Evolutionary conservation across 2,888 invertebrate species (phyloP).

Genomic region (Lithophane semibrunnea): DNA sequence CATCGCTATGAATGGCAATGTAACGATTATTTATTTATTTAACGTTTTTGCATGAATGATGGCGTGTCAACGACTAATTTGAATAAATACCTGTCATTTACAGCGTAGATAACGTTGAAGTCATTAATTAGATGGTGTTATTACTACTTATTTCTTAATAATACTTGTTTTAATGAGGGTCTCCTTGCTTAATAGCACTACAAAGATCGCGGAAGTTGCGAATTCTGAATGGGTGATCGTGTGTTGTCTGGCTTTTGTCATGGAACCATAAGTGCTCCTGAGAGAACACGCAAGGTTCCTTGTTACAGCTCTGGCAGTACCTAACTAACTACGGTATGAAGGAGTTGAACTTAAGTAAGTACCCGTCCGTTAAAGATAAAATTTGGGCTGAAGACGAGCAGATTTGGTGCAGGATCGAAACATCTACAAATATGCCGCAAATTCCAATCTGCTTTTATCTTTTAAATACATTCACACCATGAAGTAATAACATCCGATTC

Average conservation of each 20-base stretch:
- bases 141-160: slow-evolving; percentile 9
- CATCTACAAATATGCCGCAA: not conserved
- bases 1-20: slow-evolving; percentile 11
- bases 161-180: not conserved
- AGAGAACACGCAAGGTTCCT: not conserved
- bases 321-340: not conserved
- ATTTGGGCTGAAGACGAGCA: not conserved
- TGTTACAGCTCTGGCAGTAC: not conserved
- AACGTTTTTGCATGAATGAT: slow-evolving; percentile 17
- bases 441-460: no score
- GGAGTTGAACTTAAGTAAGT: not conserved
- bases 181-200: not conserved
- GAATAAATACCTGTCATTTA: slow-evolving; percentile 33
- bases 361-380: not conserved
- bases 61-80: slow-evolving; percentile 40
- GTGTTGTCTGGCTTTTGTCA: not conserved
- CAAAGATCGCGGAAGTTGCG: not conserved
- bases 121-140: slow-evolving; percentile 25
- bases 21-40: slow-evolving; percentile 13
- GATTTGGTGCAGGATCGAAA: not conserved
- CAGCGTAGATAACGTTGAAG: slow-evolving; percentile 2
- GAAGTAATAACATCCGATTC: not conserved
- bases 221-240: not conserved
- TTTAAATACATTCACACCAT: not conserved
- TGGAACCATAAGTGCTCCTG: not conserved